These are phyloP conservation scores for Vireo griseus DNA, from an alignment of 2,797 vertebrate species.

Conservation along the genomic window DNA sequence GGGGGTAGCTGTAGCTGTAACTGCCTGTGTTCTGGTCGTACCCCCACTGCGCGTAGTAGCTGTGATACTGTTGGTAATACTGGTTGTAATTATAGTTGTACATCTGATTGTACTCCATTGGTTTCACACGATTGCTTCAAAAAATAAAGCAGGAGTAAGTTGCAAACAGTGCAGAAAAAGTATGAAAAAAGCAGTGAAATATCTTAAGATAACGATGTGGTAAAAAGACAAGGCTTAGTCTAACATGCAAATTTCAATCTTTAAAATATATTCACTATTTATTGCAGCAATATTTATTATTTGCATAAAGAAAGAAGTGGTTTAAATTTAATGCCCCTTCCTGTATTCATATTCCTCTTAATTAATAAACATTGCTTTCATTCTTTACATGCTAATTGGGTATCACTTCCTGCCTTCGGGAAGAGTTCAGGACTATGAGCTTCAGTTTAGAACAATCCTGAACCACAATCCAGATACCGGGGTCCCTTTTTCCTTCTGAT, in stretches of 20 bases:
- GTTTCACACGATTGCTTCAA: slow-evolving; percentile 74
- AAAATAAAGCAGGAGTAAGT: slow-evolving; percentile 9
- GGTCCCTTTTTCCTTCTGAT: background rate
- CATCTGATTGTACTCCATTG: slow-evolving; percentile 77
- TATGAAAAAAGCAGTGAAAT: background rate
- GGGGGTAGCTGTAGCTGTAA: slow-evolving; percentile 85
- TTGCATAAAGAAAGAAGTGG: background rate
- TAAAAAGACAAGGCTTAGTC: background rate
- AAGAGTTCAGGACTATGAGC: background rate
- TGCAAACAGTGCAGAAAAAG: background rate
- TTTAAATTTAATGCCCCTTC: background rate
- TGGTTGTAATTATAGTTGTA: slow-evolving; percentile 80
- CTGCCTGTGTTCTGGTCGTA: slow-evolving; percentile 85
- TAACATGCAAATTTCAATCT: slow-evolving; percentile 1
- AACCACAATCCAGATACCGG: background rate
- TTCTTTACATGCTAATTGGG: background rate
- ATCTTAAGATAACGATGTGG: background rate
- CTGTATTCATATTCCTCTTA: background rate
- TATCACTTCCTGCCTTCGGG: background rate
- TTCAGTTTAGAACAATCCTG: background rate
- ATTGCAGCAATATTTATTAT: background rate
- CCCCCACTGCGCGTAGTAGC: slow-evolving; percentile 86
- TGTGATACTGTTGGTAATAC: slow-evolving; percentile 84
- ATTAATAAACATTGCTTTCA: background rate
- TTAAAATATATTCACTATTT: background rate